Evolutionary conservation across 2,113 vertebrate species (phyloP), one percentile per base, ranked within the genome.

Genomic region (Alligator mississippiensis): DNA sequence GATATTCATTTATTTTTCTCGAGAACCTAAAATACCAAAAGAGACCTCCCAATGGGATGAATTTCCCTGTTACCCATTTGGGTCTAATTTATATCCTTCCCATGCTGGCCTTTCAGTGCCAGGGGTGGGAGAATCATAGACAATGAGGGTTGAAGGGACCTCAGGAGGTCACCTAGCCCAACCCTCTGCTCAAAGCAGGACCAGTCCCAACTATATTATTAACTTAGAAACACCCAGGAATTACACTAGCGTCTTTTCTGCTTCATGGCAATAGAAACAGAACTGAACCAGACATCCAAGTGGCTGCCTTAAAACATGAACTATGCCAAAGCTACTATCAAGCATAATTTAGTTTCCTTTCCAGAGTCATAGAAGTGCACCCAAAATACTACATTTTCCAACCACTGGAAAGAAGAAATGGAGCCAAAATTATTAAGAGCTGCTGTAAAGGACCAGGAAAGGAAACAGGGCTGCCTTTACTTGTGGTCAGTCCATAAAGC

Each of bases 51-150:
- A 64, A 62, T 19, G 54, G 57, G 47, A 75, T 24, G 55, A 90
- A 80, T 61, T 25, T 27, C 72, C 55, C 34, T 64, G 28, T 68
- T 58, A 17, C 30, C 80, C 22, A 8, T n/a, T 77, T 1, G 1
- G n/a, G 55, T 79, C 77, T 77, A 57, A 13, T 7, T 27, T 24
- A 62, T 84, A 88, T 0, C 0, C 9, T 47, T 11, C 58, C 3
- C 3, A 0, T 0, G 1, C 0, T 2, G 28, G 47, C 64, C 16
- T 47, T 47, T 47, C 8, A 8, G 47, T 47, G 47, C 47, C 47
- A 47, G 47, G 47, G 38, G 38, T 38, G 38, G 38, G 47, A 47
- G 47, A 47, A 9, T 47, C 47, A 47, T 47, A 47, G 47, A 47
- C 47, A 47, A 47, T 47, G 47, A 47, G 47, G 47, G 47, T 47